Percentiles rank a stretch among this genome's conserved stretches.
These are phyloP conservation scores for Alethe castanea DNA, from an alignment of 2,113 vertebrate species.

Conservation along the genomic window DNA sequence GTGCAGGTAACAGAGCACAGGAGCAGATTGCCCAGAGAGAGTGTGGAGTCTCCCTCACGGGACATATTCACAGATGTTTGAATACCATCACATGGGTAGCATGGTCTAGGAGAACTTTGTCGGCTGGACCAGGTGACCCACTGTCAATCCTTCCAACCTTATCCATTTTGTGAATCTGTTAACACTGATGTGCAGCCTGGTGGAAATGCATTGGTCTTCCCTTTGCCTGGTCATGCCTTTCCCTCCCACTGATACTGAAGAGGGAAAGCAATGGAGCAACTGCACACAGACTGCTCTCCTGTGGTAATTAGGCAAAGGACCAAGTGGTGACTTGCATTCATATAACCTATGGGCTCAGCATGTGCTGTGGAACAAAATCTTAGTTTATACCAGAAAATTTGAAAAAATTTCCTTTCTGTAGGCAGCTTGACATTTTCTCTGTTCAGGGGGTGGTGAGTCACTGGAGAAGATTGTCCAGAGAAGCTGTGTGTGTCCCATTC, in stretches of 20 bases:
- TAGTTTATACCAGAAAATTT: background rate
- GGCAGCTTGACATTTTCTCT: background rate
- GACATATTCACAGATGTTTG: background rate
- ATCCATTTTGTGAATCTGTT: accelerated
- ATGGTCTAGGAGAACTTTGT: background rate
- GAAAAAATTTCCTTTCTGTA: background rate
- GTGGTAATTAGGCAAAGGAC: background rate
- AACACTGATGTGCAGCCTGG: accelerated
- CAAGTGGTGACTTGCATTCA: background rate
- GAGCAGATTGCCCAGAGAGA: background rate
- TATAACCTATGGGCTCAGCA: background rate
- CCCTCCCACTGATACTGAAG: background rate
- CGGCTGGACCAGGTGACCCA: background rate
- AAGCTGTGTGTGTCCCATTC: background rate
- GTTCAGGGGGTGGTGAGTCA: background rate
- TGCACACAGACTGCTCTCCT: background rate
- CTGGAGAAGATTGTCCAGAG: background rate
- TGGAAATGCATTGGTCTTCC: background rate
- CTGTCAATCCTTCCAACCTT: background rate
- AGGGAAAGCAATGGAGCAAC: background rate
- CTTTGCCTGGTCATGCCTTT: background rate
- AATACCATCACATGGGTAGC: background rate
- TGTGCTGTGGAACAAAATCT: background rate
- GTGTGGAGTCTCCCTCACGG: background rate
- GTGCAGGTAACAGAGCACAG: background rate